phyloP scores from a whole-genome alignment of 1,140 invertebrate genomes.

The Eufriesea mexicana region DNA sequence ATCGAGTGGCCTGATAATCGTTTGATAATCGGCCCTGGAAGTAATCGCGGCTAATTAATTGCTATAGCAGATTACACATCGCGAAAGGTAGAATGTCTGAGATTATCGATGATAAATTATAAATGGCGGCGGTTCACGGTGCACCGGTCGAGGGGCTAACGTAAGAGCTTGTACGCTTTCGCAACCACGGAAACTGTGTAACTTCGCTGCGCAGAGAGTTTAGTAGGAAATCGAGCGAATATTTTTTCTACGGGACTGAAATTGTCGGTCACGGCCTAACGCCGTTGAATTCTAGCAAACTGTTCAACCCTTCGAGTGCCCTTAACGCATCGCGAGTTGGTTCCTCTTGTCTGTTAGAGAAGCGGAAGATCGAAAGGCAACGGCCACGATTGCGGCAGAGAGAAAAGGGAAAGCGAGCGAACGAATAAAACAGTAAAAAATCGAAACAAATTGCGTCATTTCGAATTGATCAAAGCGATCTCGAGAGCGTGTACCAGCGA shows the following conservation, averaged over 20 bases:
- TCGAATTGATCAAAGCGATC: neutral
- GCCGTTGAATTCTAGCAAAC: conserved; percentile 6
- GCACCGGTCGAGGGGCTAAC: neutral
- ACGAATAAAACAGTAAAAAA: neutral
- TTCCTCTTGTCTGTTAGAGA: neutral
- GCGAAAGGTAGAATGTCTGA: neutral
- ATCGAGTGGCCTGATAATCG: neutral
- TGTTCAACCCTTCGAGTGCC: conserved; percentile 20
- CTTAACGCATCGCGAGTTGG: conserved; percentile 22
- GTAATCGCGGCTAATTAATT: neutral
- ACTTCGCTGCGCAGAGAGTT: conserved; percentile 19
- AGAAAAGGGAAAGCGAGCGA: too few relatives aligned
- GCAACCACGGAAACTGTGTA: neutral
- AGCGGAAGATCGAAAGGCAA: neutral
- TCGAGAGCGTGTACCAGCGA: neutral
- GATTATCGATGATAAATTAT: neutral
- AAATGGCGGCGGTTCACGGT: neutral
- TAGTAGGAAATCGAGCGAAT: conserved; percentile 29
- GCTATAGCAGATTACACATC: neutral
- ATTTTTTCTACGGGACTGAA: conserved; percentile 45
- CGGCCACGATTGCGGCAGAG: neutral
- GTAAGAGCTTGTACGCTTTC: conserved; percentile 13
- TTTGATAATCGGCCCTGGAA: too few relatives aligned
- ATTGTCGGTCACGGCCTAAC: conserved; percentile 10
- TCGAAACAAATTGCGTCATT: neutral